Conservation (phyloP, 2,113 vertebrate species). For the Pandion haliaetus region DNA sequence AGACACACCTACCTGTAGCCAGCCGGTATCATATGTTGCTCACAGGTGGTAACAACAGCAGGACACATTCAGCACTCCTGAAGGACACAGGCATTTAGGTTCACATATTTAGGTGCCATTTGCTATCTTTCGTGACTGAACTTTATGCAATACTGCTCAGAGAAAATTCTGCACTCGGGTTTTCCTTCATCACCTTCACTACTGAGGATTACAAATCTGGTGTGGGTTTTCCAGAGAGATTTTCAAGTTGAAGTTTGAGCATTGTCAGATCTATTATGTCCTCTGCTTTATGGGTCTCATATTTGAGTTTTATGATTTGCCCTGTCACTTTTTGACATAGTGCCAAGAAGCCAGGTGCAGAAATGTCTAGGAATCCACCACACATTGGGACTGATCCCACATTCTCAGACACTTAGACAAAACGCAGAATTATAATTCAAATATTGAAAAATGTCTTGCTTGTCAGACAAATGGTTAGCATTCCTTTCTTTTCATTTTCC, state of each 20-base stretch:
- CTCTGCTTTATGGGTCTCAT: not conserved
- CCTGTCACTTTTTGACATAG: not conserved
- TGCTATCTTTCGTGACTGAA: not conserved
- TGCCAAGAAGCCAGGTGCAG: not conserved
- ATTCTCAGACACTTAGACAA: not conserved
- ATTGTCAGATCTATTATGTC: not conserved
- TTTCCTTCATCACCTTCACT: not conserved
- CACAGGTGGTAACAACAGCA: not conserved
- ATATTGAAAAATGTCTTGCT: not conserved
- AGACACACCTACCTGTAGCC: not conserved
- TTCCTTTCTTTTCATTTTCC: not conserved
- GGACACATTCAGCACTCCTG: not conserved
- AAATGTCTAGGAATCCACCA: not conserved
- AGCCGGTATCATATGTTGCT: not conserved
- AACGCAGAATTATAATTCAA: not conserved
- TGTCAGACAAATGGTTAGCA: not conserved
- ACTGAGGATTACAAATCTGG: not conserved
- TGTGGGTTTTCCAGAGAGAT: not conserved
- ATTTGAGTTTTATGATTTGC: not conserved
- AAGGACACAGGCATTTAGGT: not conserved
- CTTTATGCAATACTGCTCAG: not conserved
- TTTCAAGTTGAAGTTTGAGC: not conserved
- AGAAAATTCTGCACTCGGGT: not conserved
- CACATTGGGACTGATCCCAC: not conserved
- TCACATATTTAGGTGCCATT: not conserved